These are phyloP conservation scores for Zosterops pallidus DNA, from an alignment of 2,113 vertebrate genomes.

Conservation along the genomic window DNA sequence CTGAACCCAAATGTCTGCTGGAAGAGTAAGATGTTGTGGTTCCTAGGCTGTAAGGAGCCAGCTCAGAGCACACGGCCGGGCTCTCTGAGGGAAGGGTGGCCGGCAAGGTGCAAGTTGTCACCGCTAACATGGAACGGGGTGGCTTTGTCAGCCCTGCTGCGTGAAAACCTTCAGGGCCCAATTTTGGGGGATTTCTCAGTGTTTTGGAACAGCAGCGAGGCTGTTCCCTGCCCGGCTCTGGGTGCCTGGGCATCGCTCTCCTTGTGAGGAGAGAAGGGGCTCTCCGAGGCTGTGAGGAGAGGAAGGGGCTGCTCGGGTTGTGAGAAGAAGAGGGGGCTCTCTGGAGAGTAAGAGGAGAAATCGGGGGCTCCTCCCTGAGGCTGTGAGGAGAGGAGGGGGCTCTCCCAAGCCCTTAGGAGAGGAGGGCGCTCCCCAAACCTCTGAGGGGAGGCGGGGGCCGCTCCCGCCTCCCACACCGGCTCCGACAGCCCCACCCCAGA, in stretches of 20 bases:
- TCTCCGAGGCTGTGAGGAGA: rapidly evolving
- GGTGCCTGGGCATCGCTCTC: rapidly evolving
- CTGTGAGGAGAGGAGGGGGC: background rate
- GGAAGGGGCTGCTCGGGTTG: too few relatives aligned
- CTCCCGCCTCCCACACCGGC: rapidly evolving
- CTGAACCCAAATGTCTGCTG: background rate
- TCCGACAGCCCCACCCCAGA: background rate
- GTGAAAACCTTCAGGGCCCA: background rate
- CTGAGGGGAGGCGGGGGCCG: background rate
- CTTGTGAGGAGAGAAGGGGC: background rate
- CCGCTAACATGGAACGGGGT: rapidly evolving
- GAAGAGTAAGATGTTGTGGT: background rate
- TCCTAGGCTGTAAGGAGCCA: background rate
- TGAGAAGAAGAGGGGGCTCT: background rate
- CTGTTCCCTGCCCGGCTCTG: rapidly evolving
- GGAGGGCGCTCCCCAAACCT: too few relatives aligned
- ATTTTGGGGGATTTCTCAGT: background rate
- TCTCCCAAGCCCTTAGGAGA: too few relatives aligned
- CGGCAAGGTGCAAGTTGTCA: rapidly evolving
- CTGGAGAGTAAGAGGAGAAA: background rate
- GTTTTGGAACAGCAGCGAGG: background rate
- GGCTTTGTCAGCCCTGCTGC: too few relatives aligned
- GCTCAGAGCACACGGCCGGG: background rate
- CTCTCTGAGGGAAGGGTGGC: too few relatives aligned
- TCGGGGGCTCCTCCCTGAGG: background rate